A percentile compares a stretch with the other conserved stretches of the same genome.
These are phyloP conservation scores for Apis cerana DNA, from an alignment of 1,140 invertebrate species.

Conservation along the genomic window DNA sequence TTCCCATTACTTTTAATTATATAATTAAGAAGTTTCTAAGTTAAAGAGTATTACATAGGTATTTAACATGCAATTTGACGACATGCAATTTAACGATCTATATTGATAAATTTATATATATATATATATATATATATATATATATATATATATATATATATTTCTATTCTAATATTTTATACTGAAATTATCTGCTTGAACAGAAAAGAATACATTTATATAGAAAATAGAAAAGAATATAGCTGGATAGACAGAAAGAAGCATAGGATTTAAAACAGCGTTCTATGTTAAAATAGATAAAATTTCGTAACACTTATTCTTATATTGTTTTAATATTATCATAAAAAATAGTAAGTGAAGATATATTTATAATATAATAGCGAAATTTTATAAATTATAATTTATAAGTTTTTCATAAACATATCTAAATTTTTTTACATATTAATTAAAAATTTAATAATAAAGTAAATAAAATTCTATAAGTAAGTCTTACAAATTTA, in stretches of 20 bases:
- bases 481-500: no score
- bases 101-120: background rate
- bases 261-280: background rate
- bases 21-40: background rate
- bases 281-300: background rate
- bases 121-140: background rate
- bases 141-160: background rate
- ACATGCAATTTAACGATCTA: slow-evolving; percentile 45
- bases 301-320: background rate
- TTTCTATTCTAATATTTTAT: background rate
- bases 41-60: background rate
- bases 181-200: background rate
- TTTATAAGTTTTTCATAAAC: no score
- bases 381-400: no score
- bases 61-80: slow-evolving; percentile 41
- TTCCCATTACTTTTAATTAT: background rate
- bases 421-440: no score
- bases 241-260: background rate
- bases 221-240: no score
- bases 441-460: no score
- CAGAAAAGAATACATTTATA: no score
- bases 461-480: no score
- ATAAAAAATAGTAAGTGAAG: no score
- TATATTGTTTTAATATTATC: no score
- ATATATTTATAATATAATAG: no score